Evolutionary conservation across 2,113 vertebrate genomes (phyloP), one percentile per base, ranked within the genome.

Genomic region (Symphodus melops): DNA sequence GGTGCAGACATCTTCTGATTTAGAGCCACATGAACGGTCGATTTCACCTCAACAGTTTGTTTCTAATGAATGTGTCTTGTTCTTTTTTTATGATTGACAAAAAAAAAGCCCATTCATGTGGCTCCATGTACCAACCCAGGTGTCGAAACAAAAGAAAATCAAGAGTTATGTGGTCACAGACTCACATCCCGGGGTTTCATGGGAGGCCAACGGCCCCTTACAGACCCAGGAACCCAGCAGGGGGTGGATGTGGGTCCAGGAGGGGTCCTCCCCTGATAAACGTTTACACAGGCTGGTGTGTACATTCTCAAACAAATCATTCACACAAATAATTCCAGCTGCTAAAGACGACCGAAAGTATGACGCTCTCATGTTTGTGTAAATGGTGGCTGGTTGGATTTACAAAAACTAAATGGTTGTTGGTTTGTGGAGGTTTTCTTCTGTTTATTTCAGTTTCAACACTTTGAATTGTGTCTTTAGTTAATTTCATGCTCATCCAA

Each of bases 141-240:
- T 72, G n/a, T 33, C 14, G 14, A 53, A 44, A 48, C 17, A 42
- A 54, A 28, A 49, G 36, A 63, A 5, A 60, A 7, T 8, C 12
- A 16, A 19, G 39, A 10, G 10, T 19, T 53, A 20, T 20, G 13
- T 12, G 33, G 68, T 41, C 52, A 67, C 74, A 41, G 48, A 91
- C 92, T 94, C 87, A 94, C 93, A 78, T 92, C 87, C 71, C 58
- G 59, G 51, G 44, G 28, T 33, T 85, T 83, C 5, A 72, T 48
- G 0, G 92, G 88, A 76, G 91, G 93, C 92, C 92, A 93, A 1
- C 68, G 76, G 25, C 41, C 84, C 64, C 72, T 72, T 75, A 60
- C 84, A 42, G 72, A 79, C 54, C 37, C 58, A 37, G 62, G 58
- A 11, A 71, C 41, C 73, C 72, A 75, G 19, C 39, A 57, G 55